phyloP scores from a whole-genome alignment of 1,140 invertebrate genomes.

The Monochamus saltuarius region DNA sequence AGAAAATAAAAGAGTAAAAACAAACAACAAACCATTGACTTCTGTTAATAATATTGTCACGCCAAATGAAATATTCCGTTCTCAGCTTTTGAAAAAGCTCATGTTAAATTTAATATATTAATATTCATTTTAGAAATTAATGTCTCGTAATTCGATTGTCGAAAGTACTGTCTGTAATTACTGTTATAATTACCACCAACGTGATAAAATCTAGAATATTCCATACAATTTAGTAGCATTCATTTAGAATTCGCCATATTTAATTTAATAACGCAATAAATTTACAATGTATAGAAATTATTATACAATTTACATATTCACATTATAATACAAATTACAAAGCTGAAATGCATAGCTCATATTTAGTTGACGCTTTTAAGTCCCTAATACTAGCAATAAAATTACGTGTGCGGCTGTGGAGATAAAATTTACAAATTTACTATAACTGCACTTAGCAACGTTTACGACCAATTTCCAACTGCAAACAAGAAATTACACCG shows the following conservation, averaged over 20 bases:
- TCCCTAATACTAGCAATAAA: constrained; percentile 31
- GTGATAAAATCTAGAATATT: constrained; percentile 10
- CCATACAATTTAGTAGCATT: constrained; percentile 10
- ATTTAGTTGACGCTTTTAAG: constrained; percentile 36
- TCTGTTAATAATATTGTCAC: no score
- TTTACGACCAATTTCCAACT: constrained; percentile 26
- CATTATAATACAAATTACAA: constrained; percentile 36
- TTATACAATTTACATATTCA: constrained; percentile 32
- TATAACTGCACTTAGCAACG: constrained; percentile 26
- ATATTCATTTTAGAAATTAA: no score
- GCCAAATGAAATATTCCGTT: no score
- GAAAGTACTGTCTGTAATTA: constrained; percentile 5
- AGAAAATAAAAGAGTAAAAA: no score
- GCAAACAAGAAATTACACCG: constrained; percentile 28
- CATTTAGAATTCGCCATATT: constrained; percentile 9
- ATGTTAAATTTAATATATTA: no score
- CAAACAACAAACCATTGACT: no score
- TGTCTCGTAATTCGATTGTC: background rate
- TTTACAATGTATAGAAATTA: constrained; percentile 30
- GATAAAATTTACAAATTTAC: constrained; percentile 33
- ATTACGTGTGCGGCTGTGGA: constrained; percentile 25
- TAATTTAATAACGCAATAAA: constrained; percentile 28
- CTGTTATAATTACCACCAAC: background rate
- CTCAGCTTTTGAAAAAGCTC: no score
- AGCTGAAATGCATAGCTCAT: constrained; percentile 27